These are phyloP conservation scores for Ailurus styani DNA, from an alignment of 2,113 vertebrate species.

Conservation along the genomic window DNA sequence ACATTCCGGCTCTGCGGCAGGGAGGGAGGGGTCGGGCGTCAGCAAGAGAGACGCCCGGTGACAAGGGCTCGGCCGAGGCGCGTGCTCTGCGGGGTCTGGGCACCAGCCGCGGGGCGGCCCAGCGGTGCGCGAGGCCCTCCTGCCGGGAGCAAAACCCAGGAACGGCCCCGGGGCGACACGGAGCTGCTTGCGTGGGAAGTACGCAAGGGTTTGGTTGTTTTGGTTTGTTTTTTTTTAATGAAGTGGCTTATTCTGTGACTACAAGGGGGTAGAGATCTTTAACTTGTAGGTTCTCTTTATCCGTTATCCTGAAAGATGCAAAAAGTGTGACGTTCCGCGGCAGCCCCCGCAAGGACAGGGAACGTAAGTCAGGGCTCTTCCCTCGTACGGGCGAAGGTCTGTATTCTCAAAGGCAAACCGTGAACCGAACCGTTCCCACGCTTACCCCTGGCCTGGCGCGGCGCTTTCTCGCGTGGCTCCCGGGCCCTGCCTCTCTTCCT, in stretches of 20 bases:
- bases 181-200: not conserved
- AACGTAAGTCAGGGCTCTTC: accelerated
- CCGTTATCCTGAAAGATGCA: not conserved
- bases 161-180: not conserved
- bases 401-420: not conserved
- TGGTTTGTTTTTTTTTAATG: not conserved
- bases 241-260: not conserved
- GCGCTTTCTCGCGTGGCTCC: no score
- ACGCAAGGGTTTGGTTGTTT: not conserved
- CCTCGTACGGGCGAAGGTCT: not conserved
- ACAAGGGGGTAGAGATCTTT: no score
- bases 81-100: accelerated
- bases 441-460: not conserved
- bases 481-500: accelerated
- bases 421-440: not conserved
- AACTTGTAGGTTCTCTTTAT: no score
- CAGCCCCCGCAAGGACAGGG: accelerated
- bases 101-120: not conserved
- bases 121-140: not conserved
- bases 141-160: not conserved
- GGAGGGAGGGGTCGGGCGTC: accelerated
- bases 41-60: not conserved
- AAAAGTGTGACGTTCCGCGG: accelerated
- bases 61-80: accelerated
- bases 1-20: no score